Base-by-base conservation (phyloP, 2,797 vertebrate species). In the Macroramphosus scolopax region DNA sequence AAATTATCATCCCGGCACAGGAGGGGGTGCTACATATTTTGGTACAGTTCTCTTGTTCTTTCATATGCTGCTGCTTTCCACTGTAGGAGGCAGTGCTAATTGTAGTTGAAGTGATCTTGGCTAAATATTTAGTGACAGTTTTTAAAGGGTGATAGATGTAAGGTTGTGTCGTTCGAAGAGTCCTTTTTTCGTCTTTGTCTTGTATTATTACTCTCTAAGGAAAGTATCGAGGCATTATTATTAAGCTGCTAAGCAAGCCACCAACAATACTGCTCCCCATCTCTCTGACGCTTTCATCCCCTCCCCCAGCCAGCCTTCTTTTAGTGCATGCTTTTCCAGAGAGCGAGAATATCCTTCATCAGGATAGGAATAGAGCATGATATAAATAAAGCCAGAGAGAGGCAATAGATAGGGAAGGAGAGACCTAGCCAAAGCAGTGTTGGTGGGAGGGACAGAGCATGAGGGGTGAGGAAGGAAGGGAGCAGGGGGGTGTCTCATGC, bases 341-440 rank as follows among this genome's bases (percentile, higher is more conserved):
- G 68, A 75, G 69, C 35, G 49, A 74, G 76, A 80, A 77, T 79
- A 83, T 83, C 74, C 75, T 80, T 73, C 44, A 54, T 76, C 76
- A 60, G 75, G 78, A 84, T 78, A 82, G 86, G 73, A 87, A 85
- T 79, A 84, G 71, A 72, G 77, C 43, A 45, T n/a, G 80, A 76
- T 89, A 84, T 87, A 89, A 88, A 89, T 87, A 88, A 87, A 86
- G 71, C 68, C 68, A 43, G 70, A 80, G 78, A 61, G 75, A 80
- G 77, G 83, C 78, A 82, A 72, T 70, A 76, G 64, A 81, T 79
- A 73, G 79, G 71, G 73, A 77, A 81, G 77, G 75, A 79, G 62
- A 75, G 72, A 86, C 77, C 79, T 68, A 81, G 82, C 63, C 71
- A 68, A 61, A 80, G 75, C 80, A 40, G 60, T 70, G 75, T 77